Evolutionary conservation across 2,797 vertebrate species (phyloP).

Genomic region (Pipistrellus nathusii): DNA sequence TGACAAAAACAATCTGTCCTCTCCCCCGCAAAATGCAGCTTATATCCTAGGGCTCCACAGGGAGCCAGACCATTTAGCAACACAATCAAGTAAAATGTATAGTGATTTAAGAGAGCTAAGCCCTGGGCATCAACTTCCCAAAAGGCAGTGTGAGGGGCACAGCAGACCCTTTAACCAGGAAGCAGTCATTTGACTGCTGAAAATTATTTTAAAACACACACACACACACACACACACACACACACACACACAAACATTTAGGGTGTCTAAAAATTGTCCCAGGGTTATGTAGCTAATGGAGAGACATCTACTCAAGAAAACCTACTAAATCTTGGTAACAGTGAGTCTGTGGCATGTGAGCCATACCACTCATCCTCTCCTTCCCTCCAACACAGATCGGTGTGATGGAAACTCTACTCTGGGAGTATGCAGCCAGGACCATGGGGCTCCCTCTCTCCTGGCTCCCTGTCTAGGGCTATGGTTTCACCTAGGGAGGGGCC

Average conservation of each 20-base stretch:
- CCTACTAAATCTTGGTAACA: not conserved
- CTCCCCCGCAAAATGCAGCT: not conserved
- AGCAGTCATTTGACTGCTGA: not conserved
- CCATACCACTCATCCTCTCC: not conserved
- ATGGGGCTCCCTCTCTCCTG: not conserved
- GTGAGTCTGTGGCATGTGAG: not conserved
- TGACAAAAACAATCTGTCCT: not conserved
- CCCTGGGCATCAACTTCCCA: not conserved
- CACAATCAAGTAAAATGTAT: not conserved
- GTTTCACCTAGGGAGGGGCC: slow-evolving; percentile 17
- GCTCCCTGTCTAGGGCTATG: not conserved
- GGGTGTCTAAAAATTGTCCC: not conserved
- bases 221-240: not conserved
- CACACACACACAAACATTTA: not conserved
- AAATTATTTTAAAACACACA: not conserved
- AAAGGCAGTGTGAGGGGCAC: not conserved
- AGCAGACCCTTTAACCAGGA: not conserved
- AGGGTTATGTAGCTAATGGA: not conserved
- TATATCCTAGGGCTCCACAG: not conserved
- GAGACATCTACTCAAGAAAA: not conserved
- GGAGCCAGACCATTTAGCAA: not conserved
- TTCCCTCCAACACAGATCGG: fast-evolving
- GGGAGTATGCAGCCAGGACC: not conserved
- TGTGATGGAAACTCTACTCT: not conserved
- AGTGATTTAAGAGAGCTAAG: not conserved